Evolutionary conservation across 2,888 invertebrate genomes (phyloP).

Genomic region (Pocota personata): DNA sequence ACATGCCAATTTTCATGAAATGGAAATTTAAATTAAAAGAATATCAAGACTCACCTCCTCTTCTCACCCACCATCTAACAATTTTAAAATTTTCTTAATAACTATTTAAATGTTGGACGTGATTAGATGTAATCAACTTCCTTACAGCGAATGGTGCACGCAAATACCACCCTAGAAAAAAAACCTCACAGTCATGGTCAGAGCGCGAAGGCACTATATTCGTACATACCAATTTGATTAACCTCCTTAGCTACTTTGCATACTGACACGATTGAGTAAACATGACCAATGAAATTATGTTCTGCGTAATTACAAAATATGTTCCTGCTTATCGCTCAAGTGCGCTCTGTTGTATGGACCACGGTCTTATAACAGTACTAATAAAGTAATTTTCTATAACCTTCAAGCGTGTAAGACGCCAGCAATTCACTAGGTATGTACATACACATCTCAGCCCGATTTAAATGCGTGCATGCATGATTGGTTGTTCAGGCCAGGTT

Average conservation of each 20-base stretch:
- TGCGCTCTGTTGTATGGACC: slow-evolving; percentile 35
- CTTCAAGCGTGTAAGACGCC: slow-evolving; percentile 66
- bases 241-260: slow-evolving; percentile 52
- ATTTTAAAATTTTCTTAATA: slow-evolving; percentile 56
- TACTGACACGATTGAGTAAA: slow-evolving; percentile 68
- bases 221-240: slow-evolving; percentile 29
- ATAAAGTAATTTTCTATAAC: slow-evolving; percentile 71
- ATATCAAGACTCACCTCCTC: neutral
- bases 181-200: slow-evolving; percentile 44
- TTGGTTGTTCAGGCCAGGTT: slow-evolving; percentile 25
- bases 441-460: neutral
- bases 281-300: slow-evolving; percentile 59
- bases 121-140: slow-evolving; percentile 80
- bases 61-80: neutral
- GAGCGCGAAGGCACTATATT: neutral
- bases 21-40: slow-evolving; percentile 6
- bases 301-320: slow-evolving; percentile 51
- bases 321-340: slow-evolving; percentile 19
- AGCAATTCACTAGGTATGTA: slow-evolving; percentile 16
- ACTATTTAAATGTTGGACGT: slow-evolving; percentile 78
- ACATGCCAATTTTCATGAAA: slow-evolving; percentile 23
- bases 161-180: neutral
- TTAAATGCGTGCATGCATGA: slow-evolving; percentile 47
- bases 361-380: slow-evolving; percentile 41
- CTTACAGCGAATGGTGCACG: slow-evolving; percentile 36